Evolutionary conservation across 2,113 vertebrate species (phyloP).

Genomic region (Procapra przewalskii): DNA sequence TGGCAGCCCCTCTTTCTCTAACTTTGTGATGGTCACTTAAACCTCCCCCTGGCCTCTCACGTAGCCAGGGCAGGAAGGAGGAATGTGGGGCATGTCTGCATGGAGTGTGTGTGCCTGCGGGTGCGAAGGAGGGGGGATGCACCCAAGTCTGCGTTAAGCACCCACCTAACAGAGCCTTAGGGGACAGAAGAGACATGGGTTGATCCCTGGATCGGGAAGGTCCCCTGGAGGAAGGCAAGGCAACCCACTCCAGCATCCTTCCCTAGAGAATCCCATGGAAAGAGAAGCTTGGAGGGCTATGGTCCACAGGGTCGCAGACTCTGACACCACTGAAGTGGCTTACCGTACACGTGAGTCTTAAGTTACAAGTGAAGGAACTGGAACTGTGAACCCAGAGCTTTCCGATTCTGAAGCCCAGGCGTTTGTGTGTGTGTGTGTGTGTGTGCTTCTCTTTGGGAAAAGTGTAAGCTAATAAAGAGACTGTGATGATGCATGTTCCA

Average conservation of each 20-base stretch:
- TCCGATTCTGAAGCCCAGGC: neutral
- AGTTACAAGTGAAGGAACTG: neutral
- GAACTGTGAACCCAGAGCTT: neutral
- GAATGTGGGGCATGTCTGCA: accelerated
- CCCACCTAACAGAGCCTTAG: neutral
- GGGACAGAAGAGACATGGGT: neutral
- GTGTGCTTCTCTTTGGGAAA: neutral
- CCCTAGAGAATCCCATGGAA: neutral
- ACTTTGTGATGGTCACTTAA: neutral
- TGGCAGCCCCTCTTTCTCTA: neutral
- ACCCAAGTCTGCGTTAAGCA: neutral
- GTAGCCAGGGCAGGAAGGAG: neutral
- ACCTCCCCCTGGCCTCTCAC: neutral
- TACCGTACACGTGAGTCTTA: neutral
- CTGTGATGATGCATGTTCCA: neutral
- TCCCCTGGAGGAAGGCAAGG: neutral
- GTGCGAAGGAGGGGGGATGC: accelerated
- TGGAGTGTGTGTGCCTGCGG: neutral
- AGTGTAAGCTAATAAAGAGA: neutral
- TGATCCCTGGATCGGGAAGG: neutral
- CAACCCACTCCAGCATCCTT: neutral
- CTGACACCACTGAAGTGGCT: neutral
- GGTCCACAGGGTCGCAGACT: neutral
- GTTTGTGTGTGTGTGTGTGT: neutral
- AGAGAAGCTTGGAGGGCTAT: neutral